Evolutionary conservation across 92 coral and sea anemone genomes (phyloP).

Genomic region (Chrysogorgia sp.): DNA sequence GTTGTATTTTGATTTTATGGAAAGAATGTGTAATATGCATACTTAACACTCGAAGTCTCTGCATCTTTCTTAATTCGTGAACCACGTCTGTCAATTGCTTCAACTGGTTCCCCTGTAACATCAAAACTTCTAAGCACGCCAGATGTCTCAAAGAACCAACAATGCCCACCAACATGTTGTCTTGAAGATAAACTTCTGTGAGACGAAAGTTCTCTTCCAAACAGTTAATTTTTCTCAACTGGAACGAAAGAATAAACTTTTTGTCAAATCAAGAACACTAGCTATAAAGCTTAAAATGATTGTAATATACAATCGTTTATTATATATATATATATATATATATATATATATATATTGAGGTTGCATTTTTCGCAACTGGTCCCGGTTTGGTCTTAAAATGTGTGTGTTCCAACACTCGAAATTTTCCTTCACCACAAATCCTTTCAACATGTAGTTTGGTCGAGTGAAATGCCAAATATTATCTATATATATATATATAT

Average conservation of each 20-base stretch:
- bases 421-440: no score
- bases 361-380: no score
- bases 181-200: constrained; percentile 86
- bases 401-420: no score
- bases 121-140: constrained; percentile 77
- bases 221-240: constrained; percentile 82
- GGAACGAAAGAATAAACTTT: background rate
- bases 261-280: background rate
- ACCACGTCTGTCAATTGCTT: constrained; percentile 86
- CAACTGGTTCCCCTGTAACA: constrained; percentile 94
- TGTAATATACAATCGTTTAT: background rate
- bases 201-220: constrained; percentile 73
- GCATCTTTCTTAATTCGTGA: constrained; percentile 93
- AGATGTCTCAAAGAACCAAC: constrained; percentile 83
- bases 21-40: constrained; percentile 55
- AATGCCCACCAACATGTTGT: constrained; percentile 77
- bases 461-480: no score
- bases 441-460: no score
- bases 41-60: constrained; percentile 80
- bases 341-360: no score
- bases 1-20: no score
- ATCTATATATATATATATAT: no score
- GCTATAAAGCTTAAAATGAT: background rate
- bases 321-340: background rate
- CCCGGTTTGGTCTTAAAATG: no score